Base-by-base conservation (phyloP, 2,888 invertebrate species). In the Stramonita haemastoma region DNA sequence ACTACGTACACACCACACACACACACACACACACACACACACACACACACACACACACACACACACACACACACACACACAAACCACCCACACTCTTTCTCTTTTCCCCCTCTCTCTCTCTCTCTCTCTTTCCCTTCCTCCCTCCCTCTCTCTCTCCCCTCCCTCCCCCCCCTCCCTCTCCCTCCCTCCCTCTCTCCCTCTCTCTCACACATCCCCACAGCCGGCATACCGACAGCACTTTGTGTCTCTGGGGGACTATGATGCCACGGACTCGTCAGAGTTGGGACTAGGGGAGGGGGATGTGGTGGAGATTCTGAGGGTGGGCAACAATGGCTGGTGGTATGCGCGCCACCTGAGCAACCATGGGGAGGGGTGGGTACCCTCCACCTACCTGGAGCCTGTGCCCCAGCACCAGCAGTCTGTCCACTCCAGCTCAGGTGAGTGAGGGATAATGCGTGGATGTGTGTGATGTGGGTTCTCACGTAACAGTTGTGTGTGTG, bases 251-350 rank as follows among this genome's bases (percentile, higher is more conserved):
- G 98, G 98, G 91, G 98, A 99, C 97, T 99, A 99, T 97, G 97
- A 97, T 96, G 98, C 98, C 91, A 97, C 98, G 96, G 98, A 98
- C 93, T 97, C 97, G 93, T 98, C 98, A 92, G 99, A 99, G 96
- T 98, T 99, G 92, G 98, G 98, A 92, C 97, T 99, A 97, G 97
- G 97, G 91, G 98, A 98, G 96, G 98, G 98, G 36, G 98, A 99
- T 96, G 97, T 97, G 94, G 97, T 99, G 93, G 98, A 98, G 96
- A 97, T 99, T 93, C 97, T 98, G 93, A 98, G 98, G 96, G 98
- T 98, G 93, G 98, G 98, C 95, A 98, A 98, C 96, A 98, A 98
- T 93, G 98, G 99, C 93, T 99, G 99, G 99, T 99, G 98, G 98
- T 98, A 98, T 97, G 98, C 98, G 95, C 97, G 98, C 94, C 97